Conservation (phyloP, 2,888 invertebrate genomes). For the Diabrotica balteata region DNA sequence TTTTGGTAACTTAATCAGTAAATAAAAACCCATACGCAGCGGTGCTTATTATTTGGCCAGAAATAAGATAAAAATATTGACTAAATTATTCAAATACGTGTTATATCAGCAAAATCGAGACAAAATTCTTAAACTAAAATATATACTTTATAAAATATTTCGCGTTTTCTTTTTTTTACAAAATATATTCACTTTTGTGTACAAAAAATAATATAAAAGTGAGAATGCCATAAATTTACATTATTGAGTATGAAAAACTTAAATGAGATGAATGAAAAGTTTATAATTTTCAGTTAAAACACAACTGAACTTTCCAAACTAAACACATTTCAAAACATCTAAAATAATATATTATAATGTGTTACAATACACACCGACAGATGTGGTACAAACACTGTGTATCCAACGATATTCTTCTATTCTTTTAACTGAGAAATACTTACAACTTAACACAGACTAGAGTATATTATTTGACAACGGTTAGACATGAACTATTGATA, state of each 20-base stretch:
- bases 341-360: slow-evolving; percentile 26
- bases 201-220: slow-evolving; percentile 32
- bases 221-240: slow-evolving; percentile 30
- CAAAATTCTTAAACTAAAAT: slow-evolving; percentile 33
- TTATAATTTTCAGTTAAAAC: slow-evolving; percentile 25
- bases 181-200: slow-evolving; percentile 33
- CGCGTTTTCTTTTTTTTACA: slow-evolving; percentile 30
- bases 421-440: too few relatives aligned
- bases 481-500: too few relatives aligned
- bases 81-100: slow-evolving; percentile 25
- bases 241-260: slow-evolving; percentile 25
- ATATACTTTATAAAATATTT: slow-evolving; percentile 32
- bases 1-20: slow-evolving; percentile 41
- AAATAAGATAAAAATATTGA: slow-evolving; percentile 18
- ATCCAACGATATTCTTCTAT: slow-evolving; percentile 4
- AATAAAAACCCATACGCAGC: slow-evolving; percentile 33
- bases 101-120: slow-evolving; percentile 33
- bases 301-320: slow-evolving; percentile 38
- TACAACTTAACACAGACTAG: too few relatives aligned
- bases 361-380: slow-evolving; percentile 25
- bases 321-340: slow-evolving; percentile 35
- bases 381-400: slow-evolving; percentile 21
- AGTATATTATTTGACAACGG: too few relatives aligned
- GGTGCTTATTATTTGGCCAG: slow-evolving; percentile 35
- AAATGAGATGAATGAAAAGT: slow-evolving; percentile 29